Conservation (phyloP, 2,113 vertebrate genomes). For the Panthera tigris region DNA sequence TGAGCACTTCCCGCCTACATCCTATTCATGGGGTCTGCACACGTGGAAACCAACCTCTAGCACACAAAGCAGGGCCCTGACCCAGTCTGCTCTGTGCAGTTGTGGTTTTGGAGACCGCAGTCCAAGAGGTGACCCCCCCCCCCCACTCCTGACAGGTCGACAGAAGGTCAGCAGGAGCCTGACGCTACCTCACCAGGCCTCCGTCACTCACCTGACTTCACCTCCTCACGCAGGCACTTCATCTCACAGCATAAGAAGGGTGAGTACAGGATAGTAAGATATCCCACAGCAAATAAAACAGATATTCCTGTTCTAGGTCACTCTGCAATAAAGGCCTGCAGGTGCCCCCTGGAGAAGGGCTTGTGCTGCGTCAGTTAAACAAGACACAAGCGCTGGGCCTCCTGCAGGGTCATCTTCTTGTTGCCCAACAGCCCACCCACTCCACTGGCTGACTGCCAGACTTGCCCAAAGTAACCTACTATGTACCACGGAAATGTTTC, state of each 20-base stretch:
- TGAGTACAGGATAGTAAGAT: not conserved
- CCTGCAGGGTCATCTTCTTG: not conserved
- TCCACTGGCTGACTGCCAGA: not conserved
- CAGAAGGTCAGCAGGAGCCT: not conserved
- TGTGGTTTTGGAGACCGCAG: not conserved
- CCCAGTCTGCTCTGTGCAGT: not conserved
- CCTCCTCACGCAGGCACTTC: not conserved
- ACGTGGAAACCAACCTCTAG: accelerated
- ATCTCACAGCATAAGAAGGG: not conserved
- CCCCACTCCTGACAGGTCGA: not conserved
- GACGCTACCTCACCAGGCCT: too few relatives aligned
- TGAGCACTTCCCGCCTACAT: not conserved
- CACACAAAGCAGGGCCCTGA: not conserved
- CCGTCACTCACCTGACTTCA: not conserved
- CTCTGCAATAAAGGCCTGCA: not conserved
- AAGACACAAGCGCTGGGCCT: too few relatives aligned
- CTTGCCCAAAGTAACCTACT: not conserved
- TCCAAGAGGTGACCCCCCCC: not conserved
- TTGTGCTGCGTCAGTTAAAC: not conserved
- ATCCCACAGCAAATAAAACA: not conserved
- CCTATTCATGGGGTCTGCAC: not conserved
- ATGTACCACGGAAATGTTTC: not conserved
- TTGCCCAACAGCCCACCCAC: not conserved
- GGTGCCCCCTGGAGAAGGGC: not conserved
- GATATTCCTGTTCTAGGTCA: not conserved